Evolutionary conservation across 2,888 invertebrate genomes (phyloP), one percentile per base, ranked within the genome.

Genomic region (Notodonta ziczac): DNA sequence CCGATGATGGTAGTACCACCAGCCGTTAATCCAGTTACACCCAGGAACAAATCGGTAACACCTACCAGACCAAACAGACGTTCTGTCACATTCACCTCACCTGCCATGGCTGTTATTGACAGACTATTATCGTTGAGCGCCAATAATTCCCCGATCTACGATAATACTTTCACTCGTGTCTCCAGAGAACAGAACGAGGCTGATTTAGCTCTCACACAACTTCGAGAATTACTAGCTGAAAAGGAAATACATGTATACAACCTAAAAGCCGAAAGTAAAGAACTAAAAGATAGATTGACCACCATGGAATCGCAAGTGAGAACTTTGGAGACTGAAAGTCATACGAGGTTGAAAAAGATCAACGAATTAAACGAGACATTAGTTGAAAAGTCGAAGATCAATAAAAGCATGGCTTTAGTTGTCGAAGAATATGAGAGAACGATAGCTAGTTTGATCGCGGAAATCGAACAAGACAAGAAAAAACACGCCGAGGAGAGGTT

Each of bases 351-450:
- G 56, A 82, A 80, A 59, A 92, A 88, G 67, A 83, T 93, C 12
- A 91, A 89, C 56, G 84, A 85, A 48, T 77, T 93, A 71, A 94
- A 77, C 80, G 89, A 81, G 73, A 88, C 78, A 59, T 78, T 94
- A 13, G 69, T 76, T 42, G 91, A 93, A 70, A 93, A 91, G 71
- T 93, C 83, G 35, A 93, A 85, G 86, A 81, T 87, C 61, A 93
- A 95, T 82, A 89, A 87, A 76, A 94, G 94, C 76, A 89, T 95
- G 90, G 96, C 96, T 76, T 93, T 94, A 72, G 96, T 97, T 56
- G 95, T 97, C 77, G 95, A 96, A 80, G 96, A 97, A 78, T 97
- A 97, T 89, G 97, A 97, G 84, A 96, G 96, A 82, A 96, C 97
- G 64, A 96, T 97, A 79, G 95, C 96, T 16, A 95, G 96, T 84